Base-by-base conservation (phyloP, 2,888 invertebrate genomes). In the Cerceris ruficornis region DNA sequence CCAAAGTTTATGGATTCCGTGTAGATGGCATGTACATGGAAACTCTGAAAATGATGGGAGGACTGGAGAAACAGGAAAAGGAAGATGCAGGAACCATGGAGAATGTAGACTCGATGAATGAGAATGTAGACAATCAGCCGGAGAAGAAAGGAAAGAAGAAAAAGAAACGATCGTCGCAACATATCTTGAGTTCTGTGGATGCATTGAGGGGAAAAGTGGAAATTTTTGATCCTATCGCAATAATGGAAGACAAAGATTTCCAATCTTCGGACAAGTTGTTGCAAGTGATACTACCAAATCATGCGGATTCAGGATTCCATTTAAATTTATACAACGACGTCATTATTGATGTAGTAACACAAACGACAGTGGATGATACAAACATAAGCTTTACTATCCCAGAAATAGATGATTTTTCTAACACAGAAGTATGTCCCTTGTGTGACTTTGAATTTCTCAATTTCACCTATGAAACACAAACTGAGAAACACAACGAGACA, bases 21-120 rank as follows among this genome's bases (percentile, higher is more conserved):
- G 98, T 98, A 0, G 98, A 98, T 92, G 96, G 96, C 50, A 95
- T 98, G 9, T 96, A 98, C 91, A 94, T 95, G 57, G 96, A 97
- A 89, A 96, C 96, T 0, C 93, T 97, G 81, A 96, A 97, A 89
- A 95, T 98, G 93, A 95, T 95, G 0, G 95, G 95, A 0, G 96
- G 95, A 0, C 92, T 96, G 66, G 94, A 92, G 62, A 94, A 94
- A 87, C 60, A 85, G 69, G 73, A 60, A 28, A 52, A 85, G 50
- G 77, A 73, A 9, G 50, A 64, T 28, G 70, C 80, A 42, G 60
- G 62, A 0, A 72, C 75, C 7, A 11, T 42, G 0, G 59, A 79
- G 49, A 69, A 54, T 15, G 17, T 2, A 7, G 54, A 50, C 13
- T 50, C 13, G 50, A n/a, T 13, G 15, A 54, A 50, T 13, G 5